A percentile compares a stretch with the other conserved stretches of the same genome.
These are phyloP conservation scores for Megaceryle maxima DNA, from an alignment of 2,113 vertebrate species.

Conservation along the genomic window DNA sequence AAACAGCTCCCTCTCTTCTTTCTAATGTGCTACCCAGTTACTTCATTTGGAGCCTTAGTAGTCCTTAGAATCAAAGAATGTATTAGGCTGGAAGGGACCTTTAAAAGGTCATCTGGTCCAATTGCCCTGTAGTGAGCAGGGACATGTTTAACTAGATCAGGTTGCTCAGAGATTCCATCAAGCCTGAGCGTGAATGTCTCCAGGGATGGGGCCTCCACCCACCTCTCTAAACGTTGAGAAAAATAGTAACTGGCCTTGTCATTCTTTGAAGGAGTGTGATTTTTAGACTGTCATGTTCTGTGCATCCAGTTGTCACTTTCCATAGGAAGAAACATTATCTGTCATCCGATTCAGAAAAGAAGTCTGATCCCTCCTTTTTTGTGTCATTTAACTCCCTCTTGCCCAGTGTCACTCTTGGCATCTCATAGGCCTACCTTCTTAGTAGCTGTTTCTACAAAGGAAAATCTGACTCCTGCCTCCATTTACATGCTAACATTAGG, in stretches of 20 bases:
- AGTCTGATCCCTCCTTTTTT: neutral
- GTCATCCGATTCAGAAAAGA: neutral
- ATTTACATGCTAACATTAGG: neutral
- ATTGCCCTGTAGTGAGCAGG: neutral
- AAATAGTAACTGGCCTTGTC: accelerated
- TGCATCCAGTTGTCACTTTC: neutral
- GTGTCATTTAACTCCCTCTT: neutral
- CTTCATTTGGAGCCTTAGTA: neutral
- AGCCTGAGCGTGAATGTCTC: neutral
- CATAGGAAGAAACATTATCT: neutral
- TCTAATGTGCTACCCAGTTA: neutral
- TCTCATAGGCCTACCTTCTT: neutral
- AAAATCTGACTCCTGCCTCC: neutral
- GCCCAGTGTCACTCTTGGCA: neutral
- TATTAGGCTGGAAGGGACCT: neutral
- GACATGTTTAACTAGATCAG: neutral
- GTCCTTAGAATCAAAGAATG: neutral
- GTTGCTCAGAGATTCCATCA: neutral
- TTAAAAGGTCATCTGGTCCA: neutral
- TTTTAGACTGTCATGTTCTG: neutral
- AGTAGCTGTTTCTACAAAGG: neutral
- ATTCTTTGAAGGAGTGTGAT: neutral
- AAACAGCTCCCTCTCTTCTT: neutral
- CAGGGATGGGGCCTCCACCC: no score
- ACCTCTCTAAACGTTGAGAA: neutral